Evolutionary conservation across 2,888 invertebrate species (phyloP).

Genomic region (Thymelicus acteon): DNA sequence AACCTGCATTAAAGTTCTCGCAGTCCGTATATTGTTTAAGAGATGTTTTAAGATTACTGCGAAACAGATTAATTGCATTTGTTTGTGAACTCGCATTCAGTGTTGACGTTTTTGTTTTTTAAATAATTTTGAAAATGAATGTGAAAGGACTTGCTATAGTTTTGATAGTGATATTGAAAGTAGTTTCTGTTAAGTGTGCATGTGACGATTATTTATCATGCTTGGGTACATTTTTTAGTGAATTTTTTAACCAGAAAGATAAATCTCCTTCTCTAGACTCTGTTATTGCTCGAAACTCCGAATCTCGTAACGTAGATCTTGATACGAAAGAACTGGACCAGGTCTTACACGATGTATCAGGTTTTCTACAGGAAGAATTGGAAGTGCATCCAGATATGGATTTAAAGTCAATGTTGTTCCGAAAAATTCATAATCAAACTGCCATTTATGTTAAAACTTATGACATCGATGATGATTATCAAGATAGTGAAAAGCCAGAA

Average conservation of each 20-base stretch:
- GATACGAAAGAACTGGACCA: slow-evolving; percentile 48
- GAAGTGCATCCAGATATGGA: slow-evolving; percentile 46
- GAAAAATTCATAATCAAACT: slow-evolving; percentile 54
- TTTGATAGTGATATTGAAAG: slow-evolving; percentile 48
- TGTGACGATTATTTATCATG: slow-evolving; percentile 61
- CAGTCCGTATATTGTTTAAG: neutral
- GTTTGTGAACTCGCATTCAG: slow-evolving; percentile 57
- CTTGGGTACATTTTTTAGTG: slow-evolving; percentile 52
- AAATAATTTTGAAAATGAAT: slow-evolving; percentile 53
- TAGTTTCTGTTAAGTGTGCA: slow-evolving; percentile 52
- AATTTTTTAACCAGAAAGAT: slow-evolving; percentile 48
- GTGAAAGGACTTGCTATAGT: slow-evolving; percentile 45
- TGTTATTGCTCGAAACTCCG: slow-evolving; percentile 26
- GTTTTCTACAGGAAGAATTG: slow-evolving; percentile 55
- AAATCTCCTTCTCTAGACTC: slow-evolving; percentile 22
- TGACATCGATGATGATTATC: slow-evolving; percentile 48
- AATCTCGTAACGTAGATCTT: slow-evolving; percentile 39
- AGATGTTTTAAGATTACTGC: slow-evolving; percentile 34
- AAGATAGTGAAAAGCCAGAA: slow-evolving; percentile 43
- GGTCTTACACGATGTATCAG: slow-evolving; percentile 54
- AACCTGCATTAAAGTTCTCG: slow-evolving; percentile 7
- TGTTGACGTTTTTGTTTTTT: slow-evolving; percentile 56
- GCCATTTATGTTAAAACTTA: slow-evolving; percentile 60
- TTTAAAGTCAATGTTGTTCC: slow-evolving; percentile 43
- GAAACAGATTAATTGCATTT: slow-evolving; percentile 56